Base-by-base conservation (phyloP, 2,797 vertebrate species). In the Euthynnus affinis region DNA sequence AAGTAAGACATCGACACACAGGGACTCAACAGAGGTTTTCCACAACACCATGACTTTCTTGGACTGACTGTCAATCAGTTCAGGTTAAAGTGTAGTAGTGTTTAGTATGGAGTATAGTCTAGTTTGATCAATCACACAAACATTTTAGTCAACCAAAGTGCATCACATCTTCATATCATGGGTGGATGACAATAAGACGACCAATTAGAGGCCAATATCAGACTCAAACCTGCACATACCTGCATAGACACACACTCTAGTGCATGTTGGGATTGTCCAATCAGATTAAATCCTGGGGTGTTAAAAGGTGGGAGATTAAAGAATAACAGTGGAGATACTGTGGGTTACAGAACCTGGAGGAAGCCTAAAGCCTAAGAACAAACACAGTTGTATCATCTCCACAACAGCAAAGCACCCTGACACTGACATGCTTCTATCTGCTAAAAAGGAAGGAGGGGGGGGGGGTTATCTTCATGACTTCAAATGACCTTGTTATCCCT, bases 301-400 rank as follows among this genome's bases (percentile, higher is more conserved):
- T 91, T 85, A 91, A 70, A 90, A 89, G 76, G 86, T 51, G 49
- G 71, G 72, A 91, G 87, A 92, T 92, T 86, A 92, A 92, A 93
- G 80, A 90, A 89, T 87, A 92, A 91, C 89, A 92, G 88, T 82
- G 59, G 83, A 86, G 74, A 85, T 73, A 81, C 70, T 42, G 67
- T 73, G 78, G 82, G 68, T 89, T 80, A 80, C 80, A 84, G 89
- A 78, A 81, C 78, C 76, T 87, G 78, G 83, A 85, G 84, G 68
- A 73, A 49, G 78, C 78, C 78, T 75, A 85, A 90, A 91, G 86
- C 84, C 81, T 82, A 90, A 88, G 88, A 76, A 89, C 91, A 93
- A 93, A 93, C 90, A 89, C 65, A 56, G 62, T 15, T 65, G 81
- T 90, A 85, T 89, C 91, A 83, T 82, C 74, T 27, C 56, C 46